Evolutionary conservation across 2,888 invertebrate genomes (phyloP).

Genomic region (Phalangium opilio): DNA sequence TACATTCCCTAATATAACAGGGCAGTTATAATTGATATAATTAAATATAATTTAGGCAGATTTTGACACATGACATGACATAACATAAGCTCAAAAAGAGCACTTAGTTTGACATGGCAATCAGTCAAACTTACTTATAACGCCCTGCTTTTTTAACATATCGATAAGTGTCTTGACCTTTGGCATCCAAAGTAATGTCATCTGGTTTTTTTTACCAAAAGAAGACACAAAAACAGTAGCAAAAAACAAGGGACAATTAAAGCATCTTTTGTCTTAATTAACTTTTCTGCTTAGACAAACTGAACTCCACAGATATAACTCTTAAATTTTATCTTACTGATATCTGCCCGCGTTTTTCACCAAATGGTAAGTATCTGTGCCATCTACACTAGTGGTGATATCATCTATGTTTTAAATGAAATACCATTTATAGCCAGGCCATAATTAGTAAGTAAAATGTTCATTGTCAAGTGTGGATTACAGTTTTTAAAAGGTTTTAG

Average conservation of each 20-base stretch:
- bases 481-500: not conserved
- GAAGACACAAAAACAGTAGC: not conserved
- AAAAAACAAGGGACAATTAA: not conserved
- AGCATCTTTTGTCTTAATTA: not conserved
- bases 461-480: too few relatives aligned
- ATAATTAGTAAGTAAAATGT: too few relatives aligned
- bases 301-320: too few relatives aligned
- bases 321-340: conserved; percentile 37
- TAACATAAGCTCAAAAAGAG: too few relatives aligned
- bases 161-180: conserved; percentile 40
- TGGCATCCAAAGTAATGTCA: conserved; percentile 28
- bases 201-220: conserved; percentile 15
- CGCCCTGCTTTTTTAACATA: conserved; percentile 36
- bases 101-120: not conserved
- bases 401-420: conserved; percentile 52
- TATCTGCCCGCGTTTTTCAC: conserved; percentile 84
- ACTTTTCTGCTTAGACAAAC: conserved; percentile 32
- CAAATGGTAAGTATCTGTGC: conserved; percentile 76
- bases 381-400: conserved; percentile 91
- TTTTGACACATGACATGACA: too few relatives aligned
- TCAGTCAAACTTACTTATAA: conserved; percentile 33
- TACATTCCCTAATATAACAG: conserved; percentile 58
- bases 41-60: not conserved
- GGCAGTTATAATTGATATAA: not conserved
- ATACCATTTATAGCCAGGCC: too few relatives aligned